Base-by-base conservation (phyloP, 2,888 invertebrate species). In the Limnephilus rhombicus region DNA sequence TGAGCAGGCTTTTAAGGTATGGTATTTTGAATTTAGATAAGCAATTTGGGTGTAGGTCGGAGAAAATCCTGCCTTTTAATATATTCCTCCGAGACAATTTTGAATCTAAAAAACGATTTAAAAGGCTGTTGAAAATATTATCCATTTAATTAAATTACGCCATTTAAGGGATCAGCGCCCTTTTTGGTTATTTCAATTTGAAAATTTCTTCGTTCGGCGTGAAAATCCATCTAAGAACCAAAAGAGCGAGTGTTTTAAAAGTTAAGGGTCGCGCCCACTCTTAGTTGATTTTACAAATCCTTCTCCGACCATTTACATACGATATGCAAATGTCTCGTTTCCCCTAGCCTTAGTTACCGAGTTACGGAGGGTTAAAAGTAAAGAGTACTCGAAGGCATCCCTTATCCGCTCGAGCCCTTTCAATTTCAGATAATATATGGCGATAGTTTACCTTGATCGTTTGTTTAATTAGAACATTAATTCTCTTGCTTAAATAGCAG, bases 281-380 rank as follows among this genome's bases (percentile, higher is more conserved):
- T 93, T 93, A 93, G 93, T 93, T 93, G 93, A 93, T 93, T 93
- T 93, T 93, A 93, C 93, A 93, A 93, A 93, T 93, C 93, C 93
- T 93, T 92, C 93, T 92, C 53, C 89, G 90, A 92, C 92, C 93
- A 91, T 93, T 92, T 93, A 93, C 92, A 93, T 93, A 93, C 93
- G 93, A 93, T 93, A 93, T 93, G 93, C 92, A 93, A 93, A 93
- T 93, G 92, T 88, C 92, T 92, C 87, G 89, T 93, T 93, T 83
- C 92, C 92, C 92, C 91, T 41, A 80, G 81, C 80, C 29, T 83
- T 81, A 86, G 91, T 90, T 88, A 86, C 81, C 53, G 90, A 92
- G 91, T 90, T 88, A 86, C 81, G 81, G 90, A 92, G 91, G 91
- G 92, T 86, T 92, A 80, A 87, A 91, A 91, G 93, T 91, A 90